phyloP scores from a whole-genome alignment of 2,797 vertebrate genomes.

The Lepilemur ruficaudatus region DNA sequence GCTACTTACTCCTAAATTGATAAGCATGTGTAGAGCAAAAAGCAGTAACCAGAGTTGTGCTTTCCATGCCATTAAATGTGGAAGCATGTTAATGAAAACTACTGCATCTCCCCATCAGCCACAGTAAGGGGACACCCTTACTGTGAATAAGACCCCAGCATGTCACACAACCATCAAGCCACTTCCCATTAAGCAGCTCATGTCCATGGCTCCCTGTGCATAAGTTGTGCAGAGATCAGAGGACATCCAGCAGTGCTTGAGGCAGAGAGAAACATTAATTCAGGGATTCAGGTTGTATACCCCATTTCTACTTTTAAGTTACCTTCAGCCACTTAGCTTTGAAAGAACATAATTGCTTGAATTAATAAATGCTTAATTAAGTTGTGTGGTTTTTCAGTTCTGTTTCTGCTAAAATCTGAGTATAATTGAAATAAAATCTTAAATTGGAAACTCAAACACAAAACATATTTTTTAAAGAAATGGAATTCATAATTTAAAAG shows the following conservation, averaged over 20 bases:
- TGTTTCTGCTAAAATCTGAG: background rate
- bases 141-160: too few species aligned
- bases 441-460: background rate
- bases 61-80: background rate
- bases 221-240: background rate
- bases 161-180: background rate
- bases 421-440: background rate
- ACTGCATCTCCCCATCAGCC: background rate
- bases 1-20: background rate
- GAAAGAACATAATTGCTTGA: background rate
- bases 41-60: background rate
- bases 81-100: background rate
- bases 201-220: background rate
- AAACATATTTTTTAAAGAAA: background rate
- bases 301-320: background rate
- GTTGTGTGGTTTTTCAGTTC: background rate
- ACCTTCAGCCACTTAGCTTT: background rate
- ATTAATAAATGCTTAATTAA: background rate
- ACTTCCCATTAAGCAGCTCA: background rate
- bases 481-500: slow-evolving; percentile 12
- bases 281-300: background rate
- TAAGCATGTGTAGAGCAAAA: background rate
- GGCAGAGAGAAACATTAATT: background rate
- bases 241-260: background rate
- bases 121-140: background rate